Conservation (phyloP, 2,888 invertebrate genomes). For the Carcina quercana region DNA sequence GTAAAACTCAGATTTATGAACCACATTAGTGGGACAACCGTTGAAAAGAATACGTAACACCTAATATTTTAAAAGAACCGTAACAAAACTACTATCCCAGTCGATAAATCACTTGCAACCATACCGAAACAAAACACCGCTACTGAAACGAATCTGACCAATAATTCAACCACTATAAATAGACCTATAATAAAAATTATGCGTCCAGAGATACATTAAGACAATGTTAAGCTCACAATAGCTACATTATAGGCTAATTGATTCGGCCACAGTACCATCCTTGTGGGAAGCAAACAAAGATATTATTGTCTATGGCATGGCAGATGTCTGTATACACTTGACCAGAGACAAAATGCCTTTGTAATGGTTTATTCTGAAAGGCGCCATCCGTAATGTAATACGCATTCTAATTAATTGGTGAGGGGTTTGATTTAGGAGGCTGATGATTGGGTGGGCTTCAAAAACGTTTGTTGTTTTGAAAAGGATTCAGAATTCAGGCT, state of each 20-base stretch:
- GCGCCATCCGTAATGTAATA: constrained; percentile 69
- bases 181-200: constrained; percentile 70
- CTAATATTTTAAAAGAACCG: constrained; percentile 29
- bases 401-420: constrained; percentile 35
- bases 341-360: constrained; percentile 73
- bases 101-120: constrained; percentile 48
- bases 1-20: too few relatives aligned
- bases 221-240: constrained; percentile 71
- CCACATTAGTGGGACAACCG: too few relatives aligned
- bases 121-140: too few relatives aligned
- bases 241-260: constrained; percentile 69
- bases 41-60: constrained; percentile 18
- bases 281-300: constrained; percentile 57
- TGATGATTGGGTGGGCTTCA: too few relatives aligned
- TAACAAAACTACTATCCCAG: constrained; percentile 42
- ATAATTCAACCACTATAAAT: constrained; percentile 64
- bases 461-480: constrained; percentile 17
- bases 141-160: constrained; percentile 63
- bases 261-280: constrained; percentile 68
- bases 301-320: constrained; percentile 61
- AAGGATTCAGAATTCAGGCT: too few relatives aligned
- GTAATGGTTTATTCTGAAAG: constrained; percentile 57
- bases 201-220: constrained; percentile 68
- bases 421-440: constrained; percentile 31
- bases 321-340: constrained; percentile 72